Evolutionary conservation across 2,797 vertebrate species (phyloP).

Genomic region (Ctenopoma multispine): DNA sequence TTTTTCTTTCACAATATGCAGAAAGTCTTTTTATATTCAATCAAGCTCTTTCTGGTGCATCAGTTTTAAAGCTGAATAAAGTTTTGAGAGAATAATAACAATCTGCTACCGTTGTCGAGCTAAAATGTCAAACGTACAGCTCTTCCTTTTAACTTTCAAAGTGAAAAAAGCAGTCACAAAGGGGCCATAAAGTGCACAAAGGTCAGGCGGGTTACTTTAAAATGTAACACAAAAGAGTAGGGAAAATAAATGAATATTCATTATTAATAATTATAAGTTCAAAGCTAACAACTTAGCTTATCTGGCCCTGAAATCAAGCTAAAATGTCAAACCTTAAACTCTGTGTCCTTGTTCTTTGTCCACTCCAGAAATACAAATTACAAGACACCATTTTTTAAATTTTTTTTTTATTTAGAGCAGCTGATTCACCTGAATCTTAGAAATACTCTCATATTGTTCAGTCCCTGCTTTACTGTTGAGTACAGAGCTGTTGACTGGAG

Average conservation of each 20-base stretch:
- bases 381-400: not conserved
- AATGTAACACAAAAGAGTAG: not conserved
- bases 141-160: not conserved
- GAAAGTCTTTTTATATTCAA: not conserved
- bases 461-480: slow-evolving; percentile 11
- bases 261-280: not conserved
- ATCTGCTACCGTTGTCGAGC: not conserved
- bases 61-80: no score
- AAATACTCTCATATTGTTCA: not conserved
- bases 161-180: not conserved
- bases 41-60: not conserved
- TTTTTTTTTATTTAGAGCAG: not conserved
- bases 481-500: slow-evolving; percentile 54
- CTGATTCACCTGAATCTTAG: slow-evolving; percentile 12
- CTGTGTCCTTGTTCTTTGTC: not conserved
- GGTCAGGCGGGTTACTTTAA: not conserved
- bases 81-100: not conserved
- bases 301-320: not conserved
- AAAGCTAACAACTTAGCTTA: not conserved
- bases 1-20: not conserved
- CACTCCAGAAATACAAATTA: not conserved
- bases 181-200: not conserved
- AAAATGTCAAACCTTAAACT: not conserved
- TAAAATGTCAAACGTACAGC: slow-evolving; percentile 2
- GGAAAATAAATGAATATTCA: not conserved